A percentile compares a stretch with the other conserved stretches of the same genome.
Evolutionary conservation across 2,113 vertebrate genomes (phyloP).

Genomic region (Engystomops pustulosus): DNA sequence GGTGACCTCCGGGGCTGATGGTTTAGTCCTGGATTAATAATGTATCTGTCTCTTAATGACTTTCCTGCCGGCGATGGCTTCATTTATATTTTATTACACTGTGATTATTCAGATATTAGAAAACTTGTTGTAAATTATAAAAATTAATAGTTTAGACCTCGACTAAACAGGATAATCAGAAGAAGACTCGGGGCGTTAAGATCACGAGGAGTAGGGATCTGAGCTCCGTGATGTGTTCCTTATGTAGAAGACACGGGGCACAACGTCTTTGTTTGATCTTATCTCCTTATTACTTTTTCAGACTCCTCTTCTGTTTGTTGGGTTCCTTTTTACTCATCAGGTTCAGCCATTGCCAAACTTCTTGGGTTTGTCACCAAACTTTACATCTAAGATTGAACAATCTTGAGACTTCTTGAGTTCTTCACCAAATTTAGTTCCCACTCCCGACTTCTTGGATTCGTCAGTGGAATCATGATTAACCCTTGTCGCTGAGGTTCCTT

Average conservation of each 20-base stretch:
- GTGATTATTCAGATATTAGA: constrained; percentile 7
- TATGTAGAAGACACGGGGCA: no score
- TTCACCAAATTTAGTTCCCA: background rate
- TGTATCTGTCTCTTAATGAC: constrained; percentile 20
- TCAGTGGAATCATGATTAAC: no score
- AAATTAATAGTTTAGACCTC: constrained; percentile 21
- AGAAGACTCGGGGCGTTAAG: background rate
- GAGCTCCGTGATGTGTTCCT: background rate
- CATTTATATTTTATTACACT: background rate
- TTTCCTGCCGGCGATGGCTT: background rate
- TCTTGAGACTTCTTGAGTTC: background rate
- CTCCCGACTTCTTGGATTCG: background rate
- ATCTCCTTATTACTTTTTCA: background rate
- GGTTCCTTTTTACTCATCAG: background rate
- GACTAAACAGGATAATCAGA: background rate
- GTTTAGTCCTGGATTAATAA: constrained; percentile 15
- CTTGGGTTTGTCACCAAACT: background rate
- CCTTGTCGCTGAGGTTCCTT: no score
- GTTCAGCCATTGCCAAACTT: background rate
- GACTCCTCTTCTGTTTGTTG: background rate
- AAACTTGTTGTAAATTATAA: constrained; percentile 1
- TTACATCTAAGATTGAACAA: no score
- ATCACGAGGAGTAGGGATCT: no score
- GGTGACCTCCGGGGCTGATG: background rate
- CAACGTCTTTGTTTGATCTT: no score